Evolutionary conservation across 2,888 invertebrate species (phyloP), one percentile per base, ranked within the genome.

Genomic region (Agriopis leucophaearia): DNA sequence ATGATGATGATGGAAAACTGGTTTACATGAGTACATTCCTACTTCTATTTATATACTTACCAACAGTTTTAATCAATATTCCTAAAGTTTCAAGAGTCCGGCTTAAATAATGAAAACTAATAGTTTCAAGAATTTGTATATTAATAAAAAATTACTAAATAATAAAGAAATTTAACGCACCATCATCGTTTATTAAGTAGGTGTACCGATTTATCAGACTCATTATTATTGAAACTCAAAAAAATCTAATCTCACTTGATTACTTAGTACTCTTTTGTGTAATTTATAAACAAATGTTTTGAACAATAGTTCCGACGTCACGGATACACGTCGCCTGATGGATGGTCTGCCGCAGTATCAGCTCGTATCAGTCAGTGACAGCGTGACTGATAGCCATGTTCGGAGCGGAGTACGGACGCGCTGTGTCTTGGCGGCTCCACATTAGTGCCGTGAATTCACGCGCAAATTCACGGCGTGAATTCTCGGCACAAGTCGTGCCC

Each of bases 331-430:
- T 35, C 48, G 35, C 16, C 52, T 64, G 64, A 64, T 59, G 45
- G 64, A 64, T 64, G 38, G 52, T 47, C n/a, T 58, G 58, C 47
- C 27, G 64, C 45, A 52, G 44, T 50, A 63, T 64, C 64, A 64
- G 42, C 35, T 12, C 10, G 9, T 64, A 57, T 58, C 64, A 45
- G 58, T 52, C 51, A 57, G 35, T 64, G 58, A 35, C 57, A n/a
- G 55, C 40, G 42, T 64, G 57, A 48, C 56, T 35, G 56, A 64
- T 42, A 27, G 15, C 35, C 15, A n/a, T n/a, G n/a, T n/a, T n/a
- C n/a, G n/a, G n/a, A n/a, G n/a, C n/a, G n/a, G n/a, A n/a, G n/a
- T n/a, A n/a, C n/a, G n/a, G n/a, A n/a, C n/a, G n/a, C n/a, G n/a
- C n/a, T n/a, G n/a, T n/a, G n/a, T n/a, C n/a, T n/a, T n/a, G n/a